These are phyloP conservation scores for Andrena chrysosceles DNA, from an alignment of 2,888 invertebrate genomes.

Conservation along the genomic window DNA sequence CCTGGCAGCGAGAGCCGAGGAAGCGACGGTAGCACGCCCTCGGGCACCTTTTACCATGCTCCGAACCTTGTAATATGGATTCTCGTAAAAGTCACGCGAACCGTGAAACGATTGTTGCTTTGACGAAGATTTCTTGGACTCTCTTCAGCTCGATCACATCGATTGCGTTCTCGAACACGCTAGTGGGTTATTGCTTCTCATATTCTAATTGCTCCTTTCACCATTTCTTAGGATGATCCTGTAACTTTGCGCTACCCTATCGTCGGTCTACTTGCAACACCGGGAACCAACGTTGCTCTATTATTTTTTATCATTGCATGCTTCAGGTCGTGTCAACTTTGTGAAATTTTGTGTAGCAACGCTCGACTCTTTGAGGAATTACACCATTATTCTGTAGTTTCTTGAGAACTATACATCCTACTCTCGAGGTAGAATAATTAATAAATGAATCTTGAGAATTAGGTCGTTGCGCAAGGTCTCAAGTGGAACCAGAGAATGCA, in stretches of 20 bases:
- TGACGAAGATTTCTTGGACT: conserved; percentile 40
- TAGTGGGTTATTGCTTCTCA: conserved; percentile 37
- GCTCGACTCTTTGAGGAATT: too few species aligned
- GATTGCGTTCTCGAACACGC: conserved; percentile 14
- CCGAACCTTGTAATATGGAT: conserved; percentile 53
- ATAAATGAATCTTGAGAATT: too few species aligned
- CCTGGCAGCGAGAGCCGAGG: conserved; percentile 13
- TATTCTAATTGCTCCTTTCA: conserved; percentile 48
- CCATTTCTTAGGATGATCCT: conserved; percentile 33
- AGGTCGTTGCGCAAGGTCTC: too few species aligned
- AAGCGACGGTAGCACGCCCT: conserved; percentile 31
- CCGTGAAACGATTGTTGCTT: conserved; percentile 63
- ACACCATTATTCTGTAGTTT: too few species aligned
- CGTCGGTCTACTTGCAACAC: conserved; percentile 12
- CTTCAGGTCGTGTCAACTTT: too few species aligned
- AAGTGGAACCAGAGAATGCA: too few species aligned
- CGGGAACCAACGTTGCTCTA: conserved; percentile 1
- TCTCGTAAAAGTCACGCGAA: conserved; percentile 49
- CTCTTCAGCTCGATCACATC: conserved; percentile 13
- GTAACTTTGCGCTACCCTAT: conserved; percentile 7
- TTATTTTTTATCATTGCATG: background rate
- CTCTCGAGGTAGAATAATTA: too few species aligned
- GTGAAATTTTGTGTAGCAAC: too few species aligned
- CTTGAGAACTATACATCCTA: too few species aligned
- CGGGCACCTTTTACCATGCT: conserved; percentile 40